phyloP scores from a whole-genome alignment of 1,140 invertebrate species.

The Drosophila lacteicornis region DNA sequence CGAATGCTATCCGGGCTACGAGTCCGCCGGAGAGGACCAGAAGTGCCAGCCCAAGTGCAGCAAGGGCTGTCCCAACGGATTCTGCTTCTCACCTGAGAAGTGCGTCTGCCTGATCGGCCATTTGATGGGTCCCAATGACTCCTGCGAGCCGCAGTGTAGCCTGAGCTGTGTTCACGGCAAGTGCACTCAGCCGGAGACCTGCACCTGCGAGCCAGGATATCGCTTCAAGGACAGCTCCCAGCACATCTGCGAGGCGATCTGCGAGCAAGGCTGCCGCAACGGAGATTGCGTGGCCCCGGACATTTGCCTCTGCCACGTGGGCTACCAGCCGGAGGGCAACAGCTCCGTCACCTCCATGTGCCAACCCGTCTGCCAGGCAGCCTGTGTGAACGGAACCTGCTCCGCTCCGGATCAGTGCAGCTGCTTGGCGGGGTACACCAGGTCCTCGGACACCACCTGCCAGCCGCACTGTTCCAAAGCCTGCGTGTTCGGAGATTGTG shows the following conservation, averaged over 20 bases:
- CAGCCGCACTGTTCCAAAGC: constrained; percentile 86
- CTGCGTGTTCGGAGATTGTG: constrained; percentile 87
- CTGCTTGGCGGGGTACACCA: constrained; percentile 87
- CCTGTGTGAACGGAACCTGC: constrained; percentile 82
- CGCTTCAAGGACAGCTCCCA: constrained; percentile 18
- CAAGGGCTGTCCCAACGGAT: constrained; percentile 86
- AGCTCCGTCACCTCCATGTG: constrained; percentile 63
- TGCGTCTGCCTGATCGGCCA: constrained; percentile 87
- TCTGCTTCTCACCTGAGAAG: constrained; percentile 86
- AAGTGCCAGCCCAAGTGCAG: constrained; percentile 86
- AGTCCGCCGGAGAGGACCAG: background rate
- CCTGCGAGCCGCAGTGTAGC: constrained; percentile 65
- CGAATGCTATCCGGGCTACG: constrained; percentile 61
- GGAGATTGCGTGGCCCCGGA: constrained; percentile 55
- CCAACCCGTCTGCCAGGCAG: constrained; percentile 44
- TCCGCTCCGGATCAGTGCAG: constrained; percentile 85
- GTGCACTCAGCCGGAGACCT: constrained; percentile 85
- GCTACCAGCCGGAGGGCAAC: constrained; percentile 83
- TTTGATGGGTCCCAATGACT: constrained; percentile 81
- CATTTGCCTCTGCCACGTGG: constrained; percentile 86
- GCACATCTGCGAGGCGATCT: constrained; percentile 84
- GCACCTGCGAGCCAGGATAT: constrained; percentile 88
- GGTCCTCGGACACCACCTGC: constrained; percentile 77
- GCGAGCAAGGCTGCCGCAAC: constrained; percentile 75
- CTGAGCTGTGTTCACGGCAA: constrained; percentile 80